Conservation (phyloP, 2,888 invertebrate species). For the Agonum fuliginosum region DNA sequence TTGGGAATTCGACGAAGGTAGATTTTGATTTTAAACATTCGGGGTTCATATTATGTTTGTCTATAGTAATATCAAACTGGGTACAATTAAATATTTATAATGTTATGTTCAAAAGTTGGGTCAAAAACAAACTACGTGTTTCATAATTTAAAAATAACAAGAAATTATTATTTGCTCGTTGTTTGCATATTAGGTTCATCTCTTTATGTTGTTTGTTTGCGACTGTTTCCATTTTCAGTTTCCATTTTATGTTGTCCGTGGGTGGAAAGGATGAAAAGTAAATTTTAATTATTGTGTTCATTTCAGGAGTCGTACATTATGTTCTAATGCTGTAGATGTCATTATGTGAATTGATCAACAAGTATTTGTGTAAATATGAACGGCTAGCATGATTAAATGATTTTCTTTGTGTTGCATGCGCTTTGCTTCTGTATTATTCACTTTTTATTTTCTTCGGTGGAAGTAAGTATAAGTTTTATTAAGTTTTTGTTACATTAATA, state of each 20-base stretch:
- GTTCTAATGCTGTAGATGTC: constrained; percentile 42
- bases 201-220: not conserved
- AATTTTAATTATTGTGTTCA: constrained; percentile 28
- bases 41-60: constrained; percentile 46
- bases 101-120: too few relatives aligned
- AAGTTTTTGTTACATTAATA: constrained; percentile 43
- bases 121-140: too few relatives aligned
- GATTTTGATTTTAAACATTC: constrained; percentile 44
- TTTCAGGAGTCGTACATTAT: constrained; percentile 30
- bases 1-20: constrained; percentile 68
- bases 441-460: constrained; percentile 50
- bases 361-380: constrained; percentile 22
- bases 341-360: constrained; percentile 35
- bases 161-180: too few relatives aligned
- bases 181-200: too few relatives aligned
- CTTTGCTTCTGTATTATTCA: constrained; percentile 48
- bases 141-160: too few relatives aligned
- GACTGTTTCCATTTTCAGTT: not conserved
- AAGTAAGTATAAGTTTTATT: constrained; percentile 52
- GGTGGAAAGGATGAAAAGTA: constrained; percentile 22
- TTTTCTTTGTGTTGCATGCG: constrained; percentile 45
- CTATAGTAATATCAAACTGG: too few relatives aligned
- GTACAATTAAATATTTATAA: too few relatives aligned
- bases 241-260: constrained; percentile 13
- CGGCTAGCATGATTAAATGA: constrained; percentile 29